A percentile compares a stretch with the other conserved stretches of the same genome.
These are phyloP conservation scores for Stenichneumon culpator DNA, from an alignment of 2,888 invertebrate species.

Conservation along the genomic window DNA sequence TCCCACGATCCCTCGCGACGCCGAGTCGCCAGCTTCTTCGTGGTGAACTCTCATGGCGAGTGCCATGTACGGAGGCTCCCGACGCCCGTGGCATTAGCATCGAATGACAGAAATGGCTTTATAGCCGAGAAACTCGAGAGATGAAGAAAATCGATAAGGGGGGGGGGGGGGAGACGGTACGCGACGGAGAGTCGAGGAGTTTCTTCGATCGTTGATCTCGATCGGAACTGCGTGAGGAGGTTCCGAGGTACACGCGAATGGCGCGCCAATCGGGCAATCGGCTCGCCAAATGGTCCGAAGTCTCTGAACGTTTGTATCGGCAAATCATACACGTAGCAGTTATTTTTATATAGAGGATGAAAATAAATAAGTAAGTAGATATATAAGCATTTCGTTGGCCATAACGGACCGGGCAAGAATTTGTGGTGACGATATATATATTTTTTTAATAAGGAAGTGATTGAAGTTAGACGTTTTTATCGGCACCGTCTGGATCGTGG, in stretches of 20 bases:
- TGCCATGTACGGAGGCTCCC: conserved; percentile 69
- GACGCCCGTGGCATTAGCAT: conserved; percentile 77
- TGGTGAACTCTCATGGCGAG: conserved; percentile 57
- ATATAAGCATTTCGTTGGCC: too few species aligned
- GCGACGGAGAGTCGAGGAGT: conserved; percentile 52
- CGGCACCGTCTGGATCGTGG: too few species aligned
- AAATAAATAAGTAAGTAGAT: too few species aligned
- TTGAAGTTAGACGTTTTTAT: too few species aligned
- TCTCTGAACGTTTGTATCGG: not conserved
- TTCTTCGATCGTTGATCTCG: conserved; percentile 60
- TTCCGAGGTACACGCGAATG: too few species aligned
- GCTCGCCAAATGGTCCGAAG: too few species aligned
- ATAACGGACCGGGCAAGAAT: too few species aligned
- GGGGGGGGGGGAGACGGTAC: not conserved
- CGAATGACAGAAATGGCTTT: conserved; percentile 81
- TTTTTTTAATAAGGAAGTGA: too few species aligned
- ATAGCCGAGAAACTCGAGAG: conserved; percentile 73
- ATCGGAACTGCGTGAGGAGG: conserved; percentile 23
- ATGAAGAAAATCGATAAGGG: conserved; percentile 77
- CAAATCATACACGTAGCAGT: not conserved
- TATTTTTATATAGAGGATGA: too few species aligned
- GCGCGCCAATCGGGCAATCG: too few species aligned
- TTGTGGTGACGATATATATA: too few species aligned
- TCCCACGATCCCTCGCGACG: conserved; percentile 67
- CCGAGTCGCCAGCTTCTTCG: conserved; percentile 67